phyloP scores from a whole-genome alignment of 35 echinoderm and acorn worm species.

The Apostichopus parvimensis region DNA sequence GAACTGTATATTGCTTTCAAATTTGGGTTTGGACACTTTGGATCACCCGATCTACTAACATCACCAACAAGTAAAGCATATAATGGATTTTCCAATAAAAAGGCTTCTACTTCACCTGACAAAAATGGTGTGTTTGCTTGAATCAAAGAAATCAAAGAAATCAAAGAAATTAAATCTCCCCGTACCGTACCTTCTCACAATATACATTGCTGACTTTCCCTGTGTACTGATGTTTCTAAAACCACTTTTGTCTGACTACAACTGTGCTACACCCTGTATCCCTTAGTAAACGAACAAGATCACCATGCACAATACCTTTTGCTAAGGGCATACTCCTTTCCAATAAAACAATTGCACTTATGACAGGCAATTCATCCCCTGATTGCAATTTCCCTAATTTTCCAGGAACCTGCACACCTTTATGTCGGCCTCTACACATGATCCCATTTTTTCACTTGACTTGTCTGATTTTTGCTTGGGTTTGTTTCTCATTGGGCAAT shows the following conservation, averaged over 20 bases:
- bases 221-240: not conserved
- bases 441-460: slow-evolving; percentile 34
- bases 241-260: slow-evolving; percentile 33
- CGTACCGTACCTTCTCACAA: slow-evolving; percentile 36
- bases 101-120: slow-evolving; percentile 15
- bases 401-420: not conserved
- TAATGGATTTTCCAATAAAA: slow-evolving; percentile 48
- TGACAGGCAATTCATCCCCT: too few relatives aligned
- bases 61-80: slow-evolving; percentile 49
- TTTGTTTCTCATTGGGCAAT: too few relatives aligned
- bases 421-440: slow-evolving; percentile 42
- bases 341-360: slow-evolving; percentile 24
- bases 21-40: slow-evolving; percentile 11
- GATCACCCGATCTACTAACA: not conserved
- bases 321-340: slow-evolving; percentile 12
- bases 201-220: slow-evolving; percentile 44
- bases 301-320: not conserved
- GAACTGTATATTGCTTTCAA: not conserved
- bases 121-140: slow-evolving; percentile 49
- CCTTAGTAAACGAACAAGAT: not conserved
- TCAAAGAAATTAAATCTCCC: not conserved
- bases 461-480: not conserved
- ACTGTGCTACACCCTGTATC: slow-evolving; percentile 41
- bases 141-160: too few relatives aligned
- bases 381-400: too few relatives aligned